These are phyloP conservation scores for Pelobates cultripes DNA, from an alignment of 2,797 vertebrate species.

Conservation along the genomic window DNA sequence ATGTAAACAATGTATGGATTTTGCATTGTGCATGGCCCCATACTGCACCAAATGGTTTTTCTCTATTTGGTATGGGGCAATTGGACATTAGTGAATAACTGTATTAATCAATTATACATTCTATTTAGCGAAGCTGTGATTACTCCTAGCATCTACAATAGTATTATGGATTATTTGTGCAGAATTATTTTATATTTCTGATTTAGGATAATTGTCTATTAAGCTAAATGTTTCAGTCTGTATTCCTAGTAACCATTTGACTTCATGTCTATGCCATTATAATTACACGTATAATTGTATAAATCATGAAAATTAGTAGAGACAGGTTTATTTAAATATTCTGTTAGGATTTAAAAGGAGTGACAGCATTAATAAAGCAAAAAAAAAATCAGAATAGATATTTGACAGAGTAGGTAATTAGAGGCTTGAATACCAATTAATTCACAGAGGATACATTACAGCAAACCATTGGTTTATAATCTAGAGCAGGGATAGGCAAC, in stretches of 20 bases:
- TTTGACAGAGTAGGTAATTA: slow-evolving; percentile 69
- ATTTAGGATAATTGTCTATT: slow-evolving; percentile 41
- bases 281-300: slow-evolving; percentile 64
- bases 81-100: too few relatives aligned
- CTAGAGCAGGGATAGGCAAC: background rate
- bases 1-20: too few relatives aligned
- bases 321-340: slow-evolving; percentile 67
- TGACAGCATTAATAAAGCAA: slow-evolving; percentile 65
- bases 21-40: too few relatives aligned
- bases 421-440: slow-evolving; percentile 65
- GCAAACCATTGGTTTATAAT: slow-evolving; percentile 38
- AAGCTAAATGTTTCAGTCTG: slow-evolving; percentile 25
- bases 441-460: slow-evolving; percentile 55
- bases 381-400: slow-evolving; percentile 67
- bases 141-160: background rate
- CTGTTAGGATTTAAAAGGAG: slow-evolving; percentile 62
- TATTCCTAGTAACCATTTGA: slow-evolving; percentile 46
- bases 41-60: too few relatives aligned
- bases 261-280: slow-evolving; percentile 56
- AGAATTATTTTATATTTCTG: slow-evolving; percentile 5
- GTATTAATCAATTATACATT: too few relatives aligned
- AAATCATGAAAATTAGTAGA: slow-evolving; percentile 64
- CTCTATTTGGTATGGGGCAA: too few relatives aligned
- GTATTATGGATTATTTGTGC: slow-evolving; percentile 7
- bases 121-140: too few relatives aligned